These are phyloP conservation scores for Dromius quadrimaculatus DNA, from an alignment of 2,888 invertebrate genomes.

Conservation along the genomic window DNA sequence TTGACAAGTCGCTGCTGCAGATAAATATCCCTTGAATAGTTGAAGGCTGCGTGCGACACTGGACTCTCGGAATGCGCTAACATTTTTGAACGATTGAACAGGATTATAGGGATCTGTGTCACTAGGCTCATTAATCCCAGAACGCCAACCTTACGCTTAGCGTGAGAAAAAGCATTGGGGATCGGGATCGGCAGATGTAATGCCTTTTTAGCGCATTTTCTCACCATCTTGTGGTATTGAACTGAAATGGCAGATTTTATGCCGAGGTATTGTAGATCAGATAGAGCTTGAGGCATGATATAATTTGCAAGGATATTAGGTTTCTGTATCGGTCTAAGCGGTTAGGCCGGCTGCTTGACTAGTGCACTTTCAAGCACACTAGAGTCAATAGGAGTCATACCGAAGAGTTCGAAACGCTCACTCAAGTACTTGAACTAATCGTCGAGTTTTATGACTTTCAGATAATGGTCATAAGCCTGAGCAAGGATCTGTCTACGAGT, in stretches of 20 bases:
- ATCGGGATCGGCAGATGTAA: slow-evolving; percentile 24
- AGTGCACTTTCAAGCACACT: not conserved
- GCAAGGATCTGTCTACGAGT: not conserved
- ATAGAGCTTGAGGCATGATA: not conserved
- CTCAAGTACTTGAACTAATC: slow-evolving; percentile 2
- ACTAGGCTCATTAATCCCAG: slow-evolving; percentile 6
- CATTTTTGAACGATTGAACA: not conserved
- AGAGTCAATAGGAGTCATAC: too few relatives aligned
- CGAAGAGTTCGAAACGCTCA: not conserved
- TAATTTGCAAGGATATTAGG: not conserved
- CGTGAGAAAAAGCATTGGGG: slow-evolving; percentile 8
- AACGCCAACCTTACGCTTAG: slow-evolving; percentile 11
- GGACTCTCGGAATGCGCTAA: not conserved
- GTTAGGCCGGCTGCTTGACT: not conserved
- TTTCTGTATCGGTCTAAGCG: not conserved
- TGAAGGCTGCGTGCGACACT: not conserved
- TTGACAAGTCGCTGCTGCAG: not conserved
- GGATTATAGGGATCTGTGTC: not conserved
- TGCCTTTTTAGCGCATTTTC: not conserved
- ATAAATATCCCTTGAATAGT: not conserved
- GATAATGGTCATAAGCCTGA: not conserved
- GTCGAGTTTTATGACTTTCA: not conserved
- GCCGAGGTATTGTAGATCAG: not conserved
- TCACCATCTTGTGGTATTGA: not conserved
- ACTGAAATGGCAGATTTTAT: not conserved